A percentile compares a stretch with the other conserved stretches of the same genome.
Evolutionary conservation across 2,797 vertebrate genomes (phyloP).

Genomic region (Emydoidea blandingii): DNA sequence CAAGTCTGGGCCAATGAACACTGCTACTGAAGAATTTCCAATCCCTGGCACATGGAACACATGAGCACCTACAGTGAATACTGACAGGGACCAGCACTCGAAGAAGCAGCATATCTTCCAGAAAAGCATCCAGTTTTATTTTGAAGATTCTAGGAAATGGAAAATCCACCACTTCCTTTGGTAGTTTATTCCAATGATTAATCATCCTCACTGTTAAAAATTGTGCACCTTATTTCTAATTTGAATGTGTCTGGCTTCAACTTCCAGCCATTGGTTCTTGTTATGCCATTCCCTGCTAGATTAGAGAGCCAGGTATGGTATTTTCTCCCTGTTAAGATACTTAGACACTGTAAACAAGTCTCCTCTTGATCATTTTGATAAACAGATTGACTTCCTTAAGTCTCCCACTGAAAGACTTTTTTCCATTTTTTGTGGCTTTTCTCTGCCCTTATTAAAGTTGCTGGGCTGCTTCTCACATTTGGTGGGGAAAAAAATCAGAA

Average conservation of each 20-base stretch:
- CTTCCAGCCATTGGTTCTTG: background rate
- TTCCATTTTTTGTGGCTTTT: background rate
- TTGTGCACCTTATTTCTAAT: background rate
- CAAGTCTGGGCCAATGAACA: too few relatives aligned
- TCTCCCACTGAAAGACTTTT: background rate
- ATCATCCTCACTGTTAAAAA: constrained; percentile 1
- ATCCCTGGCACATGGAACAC: background rate
- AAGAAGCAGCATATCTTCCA: background rate
- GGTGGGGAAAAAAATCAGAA: background rate
- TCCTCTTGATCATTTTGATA: background rate
- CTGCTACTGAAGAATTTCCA: background rate
- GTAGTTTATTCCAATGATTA: background rate
- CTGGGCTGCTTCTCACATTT: background rate
- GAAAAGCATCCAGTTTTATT: background rate
- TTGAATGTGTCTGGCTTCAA: constrained; percentile 8
- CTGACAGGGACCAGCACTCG: background rate
- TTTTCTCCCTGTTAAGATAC: constrained; percentile 8
- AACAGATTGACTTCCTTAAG: background rate
- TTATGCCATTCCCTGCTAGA: background rate
- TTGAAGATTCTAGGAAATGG: background rate
- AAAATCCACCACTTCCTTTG: background rate
- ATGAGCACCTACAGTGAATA: background rate
- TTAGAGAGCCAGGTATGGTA: background rate
- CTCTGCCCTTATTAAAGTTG: background rate
- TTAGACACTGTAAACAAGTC: background rate